A percentile compares a stretch with the other conserved stretches of the same genome.
Evolutionary conservation across 2,113 vertebrate species (phyloP).

Genomic region (Hemiprocne comata): DNA sequence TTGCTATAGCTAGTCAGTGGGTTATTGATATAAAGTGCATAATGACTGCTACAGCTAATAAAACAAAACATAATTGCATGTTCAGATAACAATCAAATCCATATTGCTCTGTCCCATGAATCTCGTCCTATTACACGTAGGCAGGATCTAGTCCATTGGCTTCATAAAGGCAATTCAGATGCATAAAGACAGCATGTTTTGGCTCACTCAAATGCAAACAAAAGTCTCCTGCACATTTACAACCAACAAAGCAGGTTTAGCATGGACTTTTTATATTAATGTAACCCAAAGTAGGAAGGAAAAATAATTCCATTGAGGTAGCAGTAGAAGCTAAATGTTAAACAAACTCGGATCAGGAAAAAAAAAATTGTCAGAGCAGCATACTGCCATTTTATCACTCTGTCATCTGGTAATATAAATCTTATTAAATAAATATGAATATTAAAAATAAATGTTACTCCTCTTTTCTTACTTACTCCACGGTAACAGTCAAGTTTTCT

Average conservation of each 20-base stretch:
- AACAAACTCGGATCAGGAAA: neutral
- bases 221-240: neutral
- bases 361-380: neutral
- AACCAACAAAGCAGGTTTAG: neutral
- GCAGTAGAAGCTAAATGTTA: neutral
- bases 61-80: neutral
- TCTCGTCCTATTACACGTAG: neutral
- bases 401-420: neutral
- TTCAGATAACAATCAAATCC: neutral
- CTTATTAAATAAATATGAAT: neutral
- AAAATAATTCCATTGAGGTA: conserved; percentile 4
- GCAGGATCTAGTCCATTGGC: neutral
- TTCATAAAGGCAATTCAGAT: neutral
- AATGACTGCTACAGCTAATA: neutral
- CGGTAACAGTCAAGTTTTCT: neutral
- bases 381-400: conserved; percentile 37
- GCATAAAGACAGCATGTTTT: neutral
- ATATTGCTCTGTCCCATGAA: neutral
- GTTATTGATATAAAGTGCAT: neutral
- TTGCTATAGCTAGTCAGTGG: neutral
- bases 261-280: neutral
- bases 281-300: neutral
- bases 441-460: conserved; percentile 6
- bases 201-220: neutral
- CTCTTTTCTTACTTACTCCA: neutral